Conservation (phyloP, 30 jellyfish, hydroid and myxozoan species). For the Cassiopea xamachana region DNA sequence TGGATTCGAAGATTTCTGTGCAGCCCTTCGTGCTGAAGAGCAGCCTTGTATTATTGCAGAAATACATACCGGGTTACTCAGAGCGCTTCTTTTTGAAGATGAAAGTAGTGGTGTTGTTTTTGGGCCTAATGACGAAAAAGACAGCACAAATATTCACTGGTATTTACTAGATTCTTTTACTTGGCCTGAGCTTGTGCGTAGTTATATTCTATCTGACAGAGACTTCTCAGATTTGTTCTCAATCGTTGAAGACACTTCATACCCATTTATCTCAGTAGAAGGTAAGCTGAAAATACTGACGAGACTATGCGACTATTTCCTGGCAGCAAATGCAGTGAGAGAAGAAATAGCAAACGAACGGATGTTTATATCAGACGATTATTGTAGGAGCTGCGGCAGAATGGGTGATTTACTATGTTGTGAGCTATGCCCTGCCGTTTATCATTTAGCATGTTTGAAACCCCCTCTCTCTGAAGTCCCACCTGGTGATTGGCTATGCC, state of each 20-base stretch:
- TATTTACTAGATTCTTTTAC: constrained; percentile 89
- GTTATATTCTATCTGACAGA: constrained; percentile 80
- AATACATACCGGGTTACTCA: constrained; percentile 69
- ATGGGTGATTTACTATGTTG: constrained; percentile 97
- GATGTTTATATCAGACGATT: constrained; percentile 94
- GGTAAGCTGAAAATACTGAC: constrained; percentile 74
- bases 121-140: constrained; percentile 92
- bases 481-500: constrained; percentile 96
- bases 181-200: constrained; percentile 95
- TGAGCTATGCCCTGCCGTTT: constrained; percentile 97
- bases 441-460: constrained; percentile 92
- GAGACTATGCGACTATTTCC: constrained; percentile 71
- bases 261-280: constrained; percentile 84
- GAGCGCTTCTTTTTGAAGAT: constrained; percentile 82
- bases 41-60: constrained; percentile 91
- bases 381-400: constrained; percentile 93
- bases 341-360: constrained; percentile 95
- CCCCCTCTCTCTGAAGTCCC: constrained; percentile 96
- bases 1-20: constrained; percentile 94
- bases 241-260: constrained; percentile 78
- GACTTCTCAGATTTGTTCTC: constrained; percentile 69
- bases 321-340: constrained; percentile 75
- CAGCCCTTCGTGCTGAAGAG: constrained; percentile 85
- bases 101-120: constrained; percentile 79
- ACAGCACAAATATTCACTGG: constrained; percentile 85